Evolutionary conservation across 2,113 vertebrate species (phyloP), one percentile per base, ranked within the genome.

Genomic region (Lynx canadensis): DNA sequence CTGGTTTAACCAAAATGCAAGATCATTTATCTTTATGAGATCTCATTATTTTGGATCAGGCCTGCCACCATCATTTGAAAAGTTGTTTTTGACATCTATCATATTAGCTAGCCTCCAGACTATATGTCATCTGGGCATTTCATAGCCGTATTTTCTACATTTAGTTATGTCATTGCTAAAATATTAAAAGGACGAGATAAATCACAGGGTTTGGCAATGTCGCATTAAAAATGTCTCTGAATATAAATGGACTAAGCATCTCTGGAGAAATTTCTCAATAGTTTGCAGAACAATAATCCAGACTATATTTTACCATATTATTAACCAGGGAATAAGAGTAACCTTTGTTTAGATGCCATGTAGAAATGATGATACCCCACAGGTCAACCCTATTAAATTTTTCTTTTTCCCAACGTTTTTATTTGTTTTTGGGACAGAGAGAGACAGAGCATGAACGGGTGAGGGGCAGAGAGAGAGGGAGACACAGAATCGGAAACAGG

Each of bases 1-100:
- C 83, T 76, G 41, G 80, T 90, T 95, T 84, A 76, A 80, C 66
- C 85, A 81, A 90, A 92, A 82, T 48, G 4, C 65, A 55, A 84
- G 79, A 57, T 71, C 80, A 85, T 92, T 95, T 89, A 60, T 89
- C 74, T 88, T 96, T 74, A 36, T 92, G 92, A 94, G 84, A 78
- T 89, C 8, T 78, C 63, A 76, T 87, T 52, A 71, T 94, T 95
- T 95, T 88, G 76, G 5, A 81, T 82, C 41, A 78, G 45, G 21
- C 25, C 60, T 66, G 29, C 55, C 65, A 80, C 57, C 82, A n/a
- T 84, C 74, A 88, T 80, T 97, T 89, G 69, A 52, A 97, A 93
- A 95, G 38, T 78, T 41, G 27, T 84, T 96, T 88, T 23, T 85
- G 68, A 91, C n/a, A 68, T 95, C 74, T n/a, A n/a, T 95, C 79